Evolutionary conservation across 2,797 vertebrate genomes (phyloP).

Genomic region (Bucorvus abyssinicus): DNA sequence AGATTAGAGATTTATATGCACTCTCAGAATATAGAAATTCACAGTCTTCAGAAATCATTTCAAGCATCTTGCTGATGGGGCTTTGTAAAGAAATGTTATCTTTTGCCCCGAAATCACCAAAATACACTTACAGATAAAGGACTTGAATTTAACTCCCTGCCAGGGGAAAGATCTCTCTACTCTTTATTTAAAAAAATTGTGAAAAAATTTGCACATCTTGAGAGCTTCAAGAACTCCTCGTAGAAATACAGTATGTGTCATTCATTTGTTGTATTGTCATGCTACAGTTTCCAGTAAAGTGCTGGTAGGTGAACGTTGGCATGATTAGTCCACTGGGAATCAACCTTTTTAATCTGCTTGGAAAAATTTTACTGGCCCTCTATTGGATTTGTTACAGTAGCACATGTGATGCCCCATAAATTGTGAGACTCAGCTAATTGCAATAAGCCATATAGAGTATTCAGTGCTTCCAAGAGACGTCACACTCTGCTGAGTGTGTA

Average conservation of each 20-base stretch:
- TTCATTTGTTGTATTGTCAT: background rate
- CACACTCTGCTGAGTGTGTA: fast-evolving
- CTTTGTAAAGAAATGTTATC: background rate
- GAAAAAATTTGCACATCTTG: background rate
- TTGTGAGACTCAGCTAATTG: background rate
- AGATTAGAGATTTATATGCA: background rate
- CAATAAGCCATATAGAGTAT: background rate
- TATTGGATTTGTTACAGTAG: background rate
- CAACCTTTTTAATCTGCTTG: background rate
- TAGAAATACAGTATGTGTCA: background rate
- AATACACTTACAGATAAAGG: background rate
- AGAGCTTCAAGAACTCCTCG: background rate
- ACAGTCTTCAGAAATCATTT: background rate
- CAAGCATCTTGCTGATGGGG: background rate
- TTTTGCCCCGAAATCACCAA: slow-evolving; percentile 7
- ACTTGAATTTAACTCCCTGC: background rate
- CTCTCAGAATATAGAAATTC: background rate
- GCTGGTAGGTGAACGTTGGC: background rate
- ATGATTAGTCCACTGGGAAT: background rate
- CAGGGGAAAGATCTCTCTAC: background rate
- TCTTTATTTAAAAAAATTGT: background rate
- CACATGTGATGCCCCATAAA: fast-evolving
- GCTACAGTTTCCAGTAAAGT: fast-evolving
- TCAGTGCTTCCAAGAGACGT: background rate
- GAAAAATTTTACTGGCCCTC: background rate